Evolutionary conservation across 2,113 vertebrate species (phyloP).

Genomic region (Onychorhynchus coronatus): DNA sequence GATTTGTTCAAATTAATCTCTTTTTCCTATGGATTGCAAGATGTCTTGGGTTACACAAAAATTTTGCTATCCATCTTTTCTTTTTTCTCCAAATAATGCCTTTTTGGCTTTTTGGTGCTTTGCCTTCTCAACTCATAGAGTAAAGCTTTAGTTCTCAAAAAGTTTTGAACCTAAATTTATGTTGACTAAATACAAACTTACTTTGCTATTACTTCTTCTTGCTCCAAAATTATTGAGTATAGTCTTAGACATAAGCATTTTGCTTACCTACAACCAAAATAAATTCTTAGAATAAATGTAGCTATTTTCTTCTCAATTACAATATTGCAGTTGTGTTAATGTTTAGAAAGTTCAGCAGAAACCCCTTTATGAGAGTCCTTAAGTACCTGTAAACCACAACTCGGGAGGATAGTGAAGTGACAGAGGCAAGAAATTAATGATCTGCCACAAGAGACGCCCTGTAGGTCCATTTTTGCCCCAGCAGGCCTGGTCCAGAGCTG

Average conservation of each 20-base stretch:
- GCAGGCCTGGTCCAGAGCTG: background rate
- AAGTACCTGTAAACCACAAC: background rate
- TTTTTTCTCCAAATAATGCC: background rate
- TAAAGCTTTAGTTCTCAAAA: background rate
- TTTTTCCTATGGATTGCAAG: background rate
- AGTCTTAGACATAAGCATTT: background rate
- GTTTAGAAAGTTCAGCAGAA: background rate
- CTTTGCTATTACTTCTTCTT: background rate
- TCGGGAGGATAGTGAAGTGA: background rate
- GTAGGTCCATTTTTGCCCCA: background rate
- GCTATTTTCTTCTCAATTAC: background rate
- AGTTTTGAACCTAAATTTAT: background rate
- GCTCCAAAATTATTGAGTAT: background rate
- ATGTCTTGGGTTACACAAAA: background rate
- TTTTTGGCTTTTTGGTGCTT: background rate
- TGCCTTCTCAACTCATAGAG: background rate
- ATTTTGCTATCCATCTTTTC: background rate
- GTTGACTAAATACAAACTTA: background rate
- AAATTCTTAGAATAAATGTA: background rate
- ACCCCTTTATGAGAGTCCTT: background rate
- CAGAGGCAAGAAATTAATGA: background rate
- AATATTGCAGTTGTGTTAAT: background rate
- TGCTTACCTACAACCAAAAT: background rate
- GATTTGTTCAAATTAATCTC: background rate
- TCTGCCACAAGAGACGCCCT: background rate